Evolutionary conservation across 2,113 vertebrate species (phyloP).

Genomic region (Gasterosteus nipponicus): DNA sequence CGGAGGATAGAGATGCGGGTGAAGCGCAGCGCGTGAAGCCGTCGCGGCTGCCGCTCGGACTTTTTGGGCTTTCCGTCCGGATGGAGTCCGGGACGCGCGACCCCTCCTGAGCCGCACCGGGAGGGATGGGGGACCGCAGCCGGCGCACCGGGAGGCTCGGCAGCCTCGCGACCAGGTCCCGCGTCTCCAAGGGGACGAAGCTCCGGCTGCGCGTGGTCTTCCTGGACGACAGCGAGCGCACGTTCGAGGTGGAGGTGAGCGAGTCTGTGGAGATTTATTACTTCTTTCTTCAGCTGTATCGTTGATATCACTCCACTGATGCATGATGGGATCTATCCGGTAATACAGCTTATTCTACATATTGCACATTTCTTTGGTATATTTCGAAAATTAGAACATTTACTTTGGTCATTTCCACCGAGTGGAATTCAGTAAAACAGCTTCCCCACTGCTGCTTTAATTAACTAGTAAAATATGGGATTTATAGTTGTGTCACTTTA

Average conservation of each 20-base stretch:
- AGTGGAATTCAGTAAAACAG: too few species aligned
- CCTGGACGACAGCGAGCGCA: conserved; percentile 81
- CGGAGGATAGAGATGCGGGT: not conserved
- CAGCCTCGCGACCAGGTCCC: conserved; percentile 47
- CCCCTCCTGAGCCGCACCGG: conserved; percentile 23
- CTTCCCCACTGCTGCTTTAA: too few species aligned
- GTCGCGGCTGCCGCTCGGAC: not conserved
- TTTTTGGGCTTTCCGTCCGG: not conserved
- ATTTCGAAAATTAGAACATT: too few species aligned
- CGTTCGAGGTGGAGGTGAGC: conserved; percentile 83
- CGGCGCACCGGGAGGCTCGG: conserved; percentile 51
- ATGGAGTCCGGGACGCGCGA: not conserved
- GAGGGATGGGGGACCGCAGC: conserved; percentile 52
- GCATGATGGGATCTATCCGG: not conserved
- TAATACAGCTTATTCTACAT: not conserved
- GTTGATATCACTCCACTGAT: not conserved
- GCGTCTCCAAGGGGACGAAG: conserved; percentile 67
- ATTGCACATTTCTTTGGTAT: not conserved
- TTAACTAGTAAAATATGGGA: too few species aligned
- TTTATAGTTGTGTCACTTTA: too few species aligned
- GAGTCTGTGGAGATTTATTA: too few species aligned
- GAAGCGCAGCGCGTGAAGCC: conserved; percentile 22
- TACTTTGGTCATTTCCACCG: too few species aligned
- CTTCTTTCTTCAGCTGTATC: too few species aligned
- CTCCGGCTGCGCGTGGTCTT: conserved; percentile 80